Evolutionary conservation across 2,888 invertebrate genomes (phyloP).

Genomic region (Amaurobius ferox): DNA sequence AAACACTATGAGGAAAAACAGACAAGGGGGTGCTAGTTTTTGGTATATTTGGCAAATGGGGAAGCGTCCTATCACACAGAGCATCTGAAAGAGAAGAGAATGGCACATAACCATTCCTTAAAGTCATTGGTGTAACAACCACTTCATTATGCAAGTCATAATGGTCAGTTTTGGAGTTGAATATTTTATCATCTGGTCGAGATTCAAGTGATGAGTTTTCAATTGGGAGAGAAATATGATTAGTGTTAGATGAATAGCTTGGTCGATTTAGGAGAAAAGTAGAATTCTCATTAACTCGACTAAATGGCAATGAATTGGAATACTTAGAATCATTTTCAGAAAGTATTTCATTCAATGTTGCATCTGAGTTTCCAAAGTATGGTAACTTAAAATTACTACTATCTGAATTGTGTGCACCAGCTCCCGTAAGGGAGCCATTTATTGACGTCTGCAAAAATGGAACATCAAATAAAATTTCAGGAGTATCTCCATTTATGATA

Average conservation of each 20-base stretch:
- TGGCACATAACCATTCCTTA: constrained; percentile 51
- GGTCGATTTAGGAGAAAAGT: neutral
- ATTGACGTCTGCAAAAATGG: neutral
- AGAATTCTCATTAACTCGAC: neutral
- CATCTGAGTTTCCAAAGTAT: neutral
- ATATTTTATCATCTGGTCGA: no score
- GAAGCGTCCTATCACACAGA: constrained; percentile 5
- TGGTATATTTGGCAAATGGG: constrained; percentile 37
- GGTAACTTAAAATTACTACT: neutral
- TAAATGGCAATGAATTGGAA: neutral
- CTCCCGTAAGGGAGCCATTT: neutral
- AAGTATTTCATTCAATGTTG: no score
- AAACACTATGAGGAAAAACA: constrained; percentile 27
- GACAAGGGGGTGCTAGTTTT: constrained; percentile 31
- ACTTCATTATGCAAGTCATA: constrained; percentile 13
- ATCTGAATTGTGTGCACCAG: neutral
- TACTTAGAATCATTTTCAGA: neutral
- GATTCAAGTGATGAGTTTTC: no score
- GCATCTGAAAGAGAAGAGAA: constrained; percentile 36
- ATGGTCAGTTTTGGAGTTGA: neutral
- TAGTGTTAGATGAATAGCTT: neutral
- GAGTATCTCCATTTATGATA: neutral
- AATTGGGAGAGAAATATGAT: neutral
- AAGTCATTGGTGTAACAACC: constrained; percentile 24
- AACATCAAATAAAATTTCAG: neutral